phyloP scores from a whole-genome alignment of 1,140 invertebrate genomes.

The Zaprionus ornatus region DNA sequence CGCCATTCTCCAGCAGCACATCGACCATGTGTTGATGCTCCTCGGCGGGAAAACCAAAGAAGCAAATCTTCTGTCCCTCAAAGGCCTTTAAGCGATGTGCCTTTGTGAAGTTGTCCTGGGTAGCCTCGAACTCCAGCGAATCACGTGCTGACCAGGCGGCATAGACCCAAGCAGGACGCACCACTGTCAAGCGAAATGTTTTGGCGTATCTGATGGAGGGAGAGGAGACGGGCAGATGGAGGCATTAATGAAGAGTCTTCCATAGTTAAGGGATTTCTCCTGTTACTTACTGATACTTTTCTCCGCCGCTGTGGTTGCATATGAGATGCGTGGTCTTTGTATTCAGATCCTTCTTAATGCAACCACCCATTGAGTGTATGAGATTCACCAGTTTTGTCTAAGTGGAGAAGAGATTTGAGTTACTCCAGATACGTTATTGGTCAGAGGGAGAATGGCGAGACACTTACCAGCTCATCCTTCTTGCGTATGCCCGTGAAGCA shows the following conservation, averaged over 20 bases:
- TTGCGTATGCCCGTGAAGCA: constrained; percentile 95
- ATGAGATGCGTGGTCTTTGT: constrained; percentile 96
- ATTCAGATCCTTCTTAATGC: constrained; percentile 94
- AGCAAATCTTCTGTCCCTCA: constrained; percentile 92
- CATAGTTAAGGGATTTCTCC: neutral
- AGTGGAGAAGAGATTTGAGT: neutral
- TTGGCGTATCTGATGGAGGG: constrained; percentile 90
- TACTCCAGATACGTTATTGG: constrained; percentile 59
- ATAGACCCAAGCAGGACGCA: constrained; percentile 94
- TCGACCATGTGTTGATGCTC: constrained; percentile 96
- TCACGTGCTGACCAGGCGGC: constrained; percentile 92
- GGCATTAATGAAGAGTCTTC: neutral
- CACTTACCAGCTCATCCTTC: constrained; percentile 92
- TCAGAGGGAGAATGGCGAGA: constrained; percentile 15
- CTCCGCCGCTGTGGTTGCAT: constrained; percentile 92
- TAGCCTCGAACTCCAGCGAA: constrained; percentile 88
- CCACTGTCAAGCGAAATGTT: constrained; percentile 94
- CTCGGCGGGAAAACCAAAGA: constrained; percentile 94
- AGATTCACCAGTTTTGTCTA: constrained; percentile 92
- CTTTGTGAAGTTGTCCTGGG: constrained; percentile 88
- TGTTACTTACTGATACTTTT: constrained; percentile 89
- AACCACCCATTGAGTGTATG: constrained; percentile 97
- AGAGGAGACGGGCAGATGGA: neutral
- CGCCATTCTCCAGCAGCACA: constrained; percentile 93
- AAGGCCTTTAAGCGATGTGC: constrained; percentile 94